Evolutionary conservation across 2,113 vertebrate species (phyloP).

Genomic region (Lophura nycthemera): DNA sequence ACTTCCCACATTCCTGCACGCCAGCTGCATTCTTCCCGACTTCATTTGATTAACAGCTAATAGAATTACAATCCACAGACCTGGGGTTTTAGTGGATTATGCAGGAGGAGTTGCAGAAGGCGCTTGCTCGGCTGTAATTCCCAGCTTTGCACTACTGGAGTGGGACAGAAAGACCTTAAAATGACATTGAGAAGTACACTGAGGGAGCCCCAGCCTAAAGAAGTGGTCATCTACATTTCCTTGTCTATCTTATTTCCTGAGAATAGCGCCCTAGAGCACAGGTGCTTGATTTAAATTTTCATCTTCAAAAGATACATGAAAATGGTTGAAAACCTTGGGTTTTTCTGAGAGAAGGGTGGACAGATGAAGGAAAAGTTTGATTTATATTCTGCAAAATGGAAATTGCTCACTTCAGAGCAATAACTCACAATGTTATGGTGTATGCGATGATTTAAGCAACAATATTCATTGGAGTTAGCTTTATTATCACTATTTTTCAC

Average conservation of each 20-base stretch:
- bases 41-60: constrained; percentile 30
- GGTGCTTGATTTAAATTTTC: not conserved
- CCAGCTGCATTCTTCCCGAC: constrained; percentile 50
- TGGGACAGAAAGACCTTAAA: constrained; percentile 3
- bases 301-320: not conserved
- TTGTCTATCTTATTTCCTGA: not conserved
- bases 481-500: not conserved
- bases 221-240: not conserved
- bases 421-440: not conserved
- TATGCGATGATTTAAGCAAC: not conserved
- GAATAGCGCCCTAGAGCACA: not conserved
- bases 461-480: not conserved
- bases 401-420: not conserved
- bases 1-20: constrained; percentile 42
- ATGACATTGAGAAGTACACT: not conserved
- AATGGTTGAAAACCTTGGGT: not conserved
- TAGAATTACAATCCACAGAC: constrained; percentile 62
- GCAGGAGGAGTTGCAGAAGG: not conserved
- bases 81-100: constrained; percentile 61
- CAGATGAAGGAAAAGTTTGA: not conserved
- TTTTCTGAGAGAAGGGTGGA: not conserved
- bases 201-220: not conserved
- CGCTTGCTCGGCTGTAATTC: not conserved
- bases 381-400: not conserved
- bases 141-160: not conserved